phyloP scores from a whole-genome alignment of 2,797 vertebrate genomes.

The Ibycter americanus region DNA sequence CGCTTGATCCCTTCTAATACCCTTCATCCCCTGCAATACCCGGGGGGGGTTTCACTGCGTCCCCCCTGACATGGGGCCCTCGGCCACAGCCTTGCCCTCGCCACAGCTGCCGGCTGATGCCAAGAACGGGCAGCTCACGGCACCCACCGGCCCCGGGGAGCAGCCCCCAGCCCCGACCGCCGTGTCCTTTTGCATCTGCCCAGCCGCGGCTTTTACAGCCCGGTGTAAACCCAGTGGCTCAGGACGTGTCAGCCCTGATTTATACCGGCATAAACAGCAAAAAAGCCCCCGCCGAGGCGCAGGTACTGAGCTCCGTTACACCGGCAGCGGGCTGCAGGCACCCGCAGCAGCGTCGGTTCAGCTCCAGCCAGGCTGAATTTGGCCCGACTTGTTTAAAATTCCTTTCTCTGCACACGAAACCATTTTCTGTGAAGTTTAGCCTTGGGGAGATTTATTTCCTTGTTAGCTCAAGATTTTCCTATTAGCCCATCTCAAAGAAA shows the following conservation, averaged over 20 bases:
- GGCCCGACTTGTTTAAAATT: conserved; percentile 44
- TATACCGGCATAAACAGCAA: background rate
- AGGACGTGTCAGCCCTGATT: background rate
- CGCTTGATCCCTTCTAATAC: background rate
- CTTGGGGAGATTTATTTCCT: conserved; percentile 63
- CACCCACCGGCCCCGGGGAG: background rate
- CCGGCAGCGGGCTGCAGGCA: background rate
- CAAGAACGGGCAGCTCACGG: background rate
- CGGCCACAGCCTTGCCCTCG: accelerated
- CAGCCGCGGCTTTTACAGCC: background rate
- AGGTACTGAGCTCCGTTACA: background rate
- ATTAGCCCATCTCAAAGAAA: conserved; percentile 32
- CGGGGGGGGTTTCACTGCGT: background rate
- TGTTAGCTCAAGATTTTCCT: conserved; percentile 56
- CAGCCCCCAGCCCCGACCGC: background rate
- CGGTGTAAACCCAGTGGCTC: background rate
- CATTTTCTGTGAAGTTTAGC: conserved; percentile 37
- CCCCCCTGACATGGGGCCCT: accelerated
- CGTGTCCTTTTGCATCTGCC: background rate
- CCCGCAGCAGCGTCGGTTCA: background rate
- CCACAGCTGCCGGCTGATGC: background rate
- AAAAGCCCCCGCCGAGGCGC: background rate
- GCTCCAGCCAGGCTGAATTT: background rate
- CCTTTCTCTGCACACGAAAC: conserved; percentile 38
- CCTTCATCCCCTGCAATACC: background rate